Percentiles rank a stretch among this genome's conserved stretches.
phyloP scores from a whole-genome alignment of 2,113 vertebrate species.

The Todiramphus saurophagus region DNA sequence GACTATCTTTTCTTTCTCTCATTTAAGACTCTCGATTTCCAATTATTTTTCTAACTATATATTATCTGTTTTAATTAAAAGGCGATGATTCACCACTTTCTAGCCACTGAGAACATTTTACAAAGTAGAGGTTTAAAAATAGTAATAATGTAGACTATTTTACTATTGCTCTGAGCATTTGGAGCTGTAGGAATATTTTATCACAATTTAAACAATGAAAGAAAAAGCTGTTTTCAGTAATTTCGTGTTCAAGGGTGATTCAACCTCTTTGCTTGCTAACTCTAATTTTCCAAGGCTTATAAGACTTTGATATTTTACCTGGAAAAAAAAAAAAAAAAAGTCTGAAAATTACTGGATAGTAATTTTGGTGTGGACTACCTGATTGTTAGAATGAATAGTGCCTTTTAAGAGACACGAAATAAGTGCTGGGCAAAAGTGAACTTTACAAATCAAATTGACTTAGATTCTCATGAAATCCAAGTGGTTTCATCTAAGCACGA shows the following conservation, averaged over 20 bases:
- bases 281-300: constrained; percentile 75
- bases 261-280: constrained; percentile 67
- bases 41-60: constrained; percentile 52
- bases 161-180: constrained; percentile 55
- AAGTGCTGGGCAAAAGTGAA: constrained; percentile 35
- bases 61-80: constrained; percentile 68
- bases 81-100: constrained; percentile 57
- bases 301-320: constrained; percentile 76
- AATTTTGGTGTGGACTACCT: constrained; percentile 59
- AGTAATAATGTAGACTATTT: constrained; percentile 58
- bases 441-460: constrained; percentile 23
- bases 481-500: not conserved
- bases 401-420: constrained; percentile 26
- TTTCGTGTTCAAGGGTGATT: constrained; percentile 70
- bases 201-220: constrained; percentile 48
- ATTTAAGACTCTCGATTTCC: not conserved
- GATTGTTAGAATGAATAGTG: constrained; percentile 40
- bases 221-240: constrained; percentile 49
- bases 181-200: constrained; percentile 41
- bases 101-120: constrained; percentile 45
- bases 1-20: not conserved
- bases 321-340: constrained; percentile 65
- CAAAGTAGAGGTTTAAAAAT: constrained; percentile 51
- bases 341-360: constrained; percentile 71
- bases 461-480: not conserved